Base-by-base conservation (phyloP, 2,113 vertebrate genomes). In the Daphoenositta chrysoptera region DNA sequence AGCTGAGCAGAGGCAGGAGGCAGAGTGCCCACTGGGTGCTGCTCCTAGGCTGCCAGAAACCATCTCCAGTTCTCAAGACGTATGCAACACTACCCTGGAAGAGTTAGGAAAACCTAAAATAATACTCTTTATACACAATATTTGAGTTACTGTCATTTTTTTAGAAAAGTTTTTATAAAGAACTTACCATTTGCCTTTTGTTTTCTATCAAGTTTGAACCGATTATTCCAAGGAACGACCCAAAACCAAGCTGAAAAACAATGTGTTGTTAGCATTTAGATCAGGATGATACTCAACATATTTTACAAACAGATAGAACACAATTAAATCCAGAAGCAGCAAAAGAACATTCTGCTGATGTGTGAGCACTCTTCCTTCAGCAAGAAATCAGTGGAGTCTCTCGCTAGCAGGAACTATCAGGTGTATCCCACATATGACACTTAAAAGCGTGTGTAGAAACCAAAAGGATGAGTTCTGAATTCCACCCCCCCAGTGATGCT, bases 101-200 rank as follows among this genome's bases (percentile, higher is more conserved):
- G 30, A 53, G 51, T 39, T 48, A 87, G 54, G 57, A 77, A 83
- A 85, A 79, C 5, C 6, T 33, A 33, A 77, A 79, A 7, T 23
- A 94, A 42, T 15, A 53, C 15, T 66, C 39, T 90, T 87, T 73
- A 73, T n/a, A 83, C 17, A 53, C 15, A 66, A 61, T 57, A 73
- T 69, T 19, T 61, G 37, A 80, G 39, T 33, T 50, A 54, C 5
- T 54, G 13, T 28, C 5, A 26, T 54, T 82, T 58, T 73, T 45
- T 42, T 0, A 7, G 24, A 20, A 13, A 63, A 27, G 20, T 19
- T 90, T 86, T 85, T 45, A 77, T 27, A 35, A 76, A 75, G 69
- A 94, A 98, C 98, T 99, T 98, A 99, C 99, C 99, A 99, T 99
- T 97, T 99, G 99, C 95, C 99, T 98, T 98, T 99, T 99, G 98